Percentiles rank a stretch among this genome's conserved stretches.
Evolutionary conservation across 2,113 vertebrate genomes (phyloP).

Genomic region (Otis tarda): DNA sequence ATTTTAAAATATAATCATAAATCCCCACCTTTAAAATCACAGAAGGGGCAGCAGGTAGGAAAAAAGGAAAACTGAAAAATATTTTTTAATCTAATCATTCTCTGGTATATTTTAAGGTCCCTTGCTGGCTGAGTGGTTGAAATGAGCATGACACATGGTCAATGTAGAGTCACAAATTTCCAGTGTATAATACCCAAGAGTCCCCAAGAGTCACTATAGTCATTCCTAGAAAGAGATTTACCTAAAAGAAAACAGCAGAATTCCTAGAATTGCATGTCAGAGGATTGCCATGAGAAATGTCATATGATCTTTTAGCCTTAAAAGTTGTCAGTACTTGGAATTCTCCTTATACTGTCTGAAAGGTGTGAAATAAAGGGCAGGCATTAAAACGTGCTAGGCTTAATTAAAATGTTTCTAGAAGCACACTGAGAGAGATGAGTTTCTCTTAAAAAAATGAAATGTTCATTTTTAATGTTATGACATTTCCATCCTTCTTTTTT

Average conservation of each 20-base stretch:
- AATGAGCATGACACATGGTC: neutral
- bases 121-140: neutral
- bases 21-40: neutral
- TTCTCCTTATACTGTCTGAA: neutral
- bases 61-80: neutral
- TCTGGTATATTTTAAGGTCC: neutral
- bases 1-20: neutral
- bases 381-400: neutral
- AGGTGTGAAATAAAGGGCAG: neutral
- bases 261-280: neutral
- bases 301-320: neutral
- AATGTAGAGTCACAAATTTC: neutral
- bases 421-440: neutral
- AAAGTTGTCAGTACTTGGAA: neutral
- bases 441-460: neutral
- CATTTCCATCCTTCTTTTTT: conserved; percentile 11
- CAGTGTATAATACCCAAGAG: neutral
- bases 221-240: neutral
- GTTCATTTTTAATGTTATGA: neutral
- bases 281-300: neutral
- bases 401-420: conserved; percentile 24
- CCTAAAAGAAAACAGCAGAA: neutral
- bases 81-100: neutral
- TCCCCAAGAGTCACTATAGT: neutral
- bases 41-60: neutral